These are phyloP conservation scores for Ochlodes sylvanus DNA, from an alignment of 2,888 invertebrate genomes.

Conservation along the genomic window DNA sequence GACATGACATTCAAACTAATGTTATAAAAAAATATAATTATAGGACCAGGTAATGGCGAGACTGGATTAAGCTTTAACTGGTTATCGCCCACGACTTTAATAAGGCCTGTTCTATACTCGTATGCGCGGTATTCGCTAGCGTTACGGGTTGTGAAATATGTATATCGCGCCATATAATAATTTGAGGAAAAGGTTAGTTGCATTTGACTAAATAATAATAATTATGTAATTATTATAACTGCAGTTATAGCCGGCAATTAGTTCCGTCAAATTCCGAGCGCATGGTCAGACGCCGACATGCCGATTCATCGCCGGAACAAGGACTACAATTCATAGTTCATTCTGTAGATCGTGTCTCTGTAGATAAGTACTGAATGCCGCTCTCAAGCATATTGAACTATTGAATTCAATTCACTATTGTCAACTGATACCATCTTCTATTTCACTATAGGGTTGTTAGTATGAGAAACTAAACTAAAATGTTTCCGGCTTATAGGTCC, in stretches of 20 bases:
- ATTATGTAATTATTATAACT: neutral
- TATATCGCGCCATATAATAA: too few species aligned
- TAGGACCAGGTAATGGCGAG: too few species aligned
- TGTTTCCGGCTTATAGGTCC: too few species aligned
- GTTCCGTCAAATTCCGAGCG: conserved; percentile 36
- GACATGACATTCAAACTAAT: neutral
- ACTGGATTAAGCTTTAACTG: too few species aligned
- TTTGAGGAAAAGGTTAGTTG: too few species aligned
- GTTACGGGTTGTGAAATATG: too few species aligned
- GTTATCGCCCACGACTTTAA: too few species aligned
- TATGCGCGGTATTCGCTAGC: too few species aligned
- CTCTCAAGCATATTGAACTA: neutral
- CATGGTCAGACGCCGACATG: conserved; percentile 17
- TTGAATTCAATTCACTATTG: neutral
- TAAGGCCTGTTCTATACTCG: too few species aligned
- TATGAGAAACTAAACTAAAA: too few species aligned
- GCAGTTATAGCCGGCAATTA: conserved; percentile 32
- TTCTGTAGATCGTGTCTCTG: conserved; percentile 17
- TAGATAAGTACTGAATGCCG: conserved; percentile 15
- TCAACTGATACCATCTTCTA: neutral
- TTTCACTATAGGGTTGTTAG: neutral
- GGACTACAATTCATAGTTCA: conserved; percentile 9
- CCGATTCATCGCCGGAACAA: conserved; percentile 25
- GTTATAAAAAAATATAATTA: neutral
- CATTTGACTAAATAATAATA: too few species aligned